These are phyloP conservation scores for Tetrax tetrax DNA, from an alignment of 2,113 vertebrate species.

Conservation along the genomic window DNA sequence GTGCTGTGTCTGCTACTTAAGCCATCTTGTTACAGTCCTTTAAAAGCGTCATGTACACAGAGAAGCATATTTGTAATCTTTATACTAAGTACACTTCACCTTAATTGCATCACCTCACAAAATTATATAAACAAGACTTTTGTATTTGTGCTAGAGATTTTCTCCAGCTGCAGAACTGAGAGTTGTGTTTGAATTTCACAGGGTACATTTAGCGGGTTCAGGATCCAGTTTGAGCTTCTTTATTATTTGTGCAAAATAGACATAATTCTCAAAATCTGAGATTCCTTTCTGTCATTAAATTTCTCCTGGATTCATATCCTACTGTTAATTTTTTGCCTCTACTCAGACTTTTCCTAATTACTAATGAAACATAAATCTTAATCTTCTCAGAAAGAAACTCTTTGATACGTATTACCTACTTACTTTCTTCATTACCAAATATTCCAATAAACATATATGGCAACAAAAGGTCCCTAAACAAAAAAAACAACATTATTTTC, in stretches of 20 bases:
- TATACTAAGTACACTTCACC: conserved; percentile 62
- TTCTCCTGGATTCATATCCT: background rate
- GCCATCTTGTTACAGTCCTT: conserved; percentile 44
- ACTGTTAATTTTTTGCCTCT: background rate
- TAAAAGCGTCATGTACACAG: conserved; percentile 50
- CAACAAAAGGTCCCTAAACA: background rate
- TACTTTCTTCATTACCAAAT: background rate
- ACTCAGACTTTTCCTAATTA: background rate
- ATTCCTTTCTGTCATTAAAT: background rate
- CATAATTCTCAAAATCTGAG: background rate
- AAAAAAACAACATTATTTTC: background rate
- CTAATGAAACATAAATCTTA: background rate
- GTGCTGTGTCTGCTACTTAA: conserved; percentile 58
- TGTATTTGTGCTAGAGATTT: conserved; percentile 46
- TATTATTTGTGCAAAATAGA: background rate
- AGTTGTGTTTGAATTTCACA: background rate
- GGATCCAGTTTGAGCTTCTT: background rate
- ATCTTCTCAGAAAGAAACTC: background rate
- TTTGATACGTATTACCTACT: background rate
- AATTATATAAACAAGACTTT: conserved; percentile 56
- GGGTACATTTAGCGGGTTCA: background rate
- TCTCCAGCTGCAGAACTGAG: background rate
- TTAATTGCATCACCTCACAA: conserved; percentile 60
- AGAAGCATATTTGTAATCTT: conserved; percentile 64
- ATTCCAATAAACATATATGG: background rate